Evolutionary conservation across 2,888 invertebrate species (phyloP).

Genomic region (Caenorhabditis sinica): DNA sequence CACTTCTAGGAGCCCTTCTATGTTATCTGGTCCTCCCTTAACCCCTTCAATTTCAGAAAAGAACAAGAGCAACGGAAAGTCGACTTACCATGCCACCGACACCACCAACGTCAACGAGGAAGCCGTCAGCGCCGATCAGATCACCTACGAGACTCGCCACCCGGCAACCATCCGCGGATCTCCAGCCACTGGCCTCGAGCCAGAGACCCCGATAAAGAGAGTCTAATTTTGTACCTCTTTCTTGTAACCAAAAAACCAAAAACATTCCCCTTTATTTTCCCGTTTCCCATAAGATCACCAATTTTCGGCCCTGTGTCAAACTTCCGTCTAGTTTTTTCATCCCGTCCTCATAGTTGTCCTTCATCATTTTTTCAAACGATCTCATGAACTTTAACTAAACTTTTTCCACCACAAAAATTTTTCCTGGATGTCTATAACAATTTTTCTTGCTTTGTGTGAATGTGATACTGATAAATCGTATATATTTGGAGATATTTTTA

Average conservation of each 20-base stretch:
- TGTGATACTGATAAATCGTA: conserved; percentile 38
- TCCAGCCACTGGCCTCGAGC: conserved; percentile 2
- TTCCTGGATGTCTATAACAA: background rate
- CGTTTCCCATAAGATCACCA: too few relatives aligned
- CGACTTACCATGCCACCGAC: conserved; percentile 33
- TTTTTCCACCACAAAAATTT: background rate
- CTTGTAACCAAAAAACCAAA: too few relatives aligned
- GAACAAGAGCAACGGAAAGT: background rate
- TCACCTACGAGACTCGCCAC: conserved; percentile 47
- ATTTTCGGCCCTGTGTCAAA: too few relatives aligned
- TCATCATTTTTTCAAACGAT: too few relatives aligned
- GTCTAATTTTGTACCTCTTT: background rate
- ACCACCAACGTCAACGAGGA: conserved; percentile 39
- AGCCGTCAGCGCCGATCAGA: conserved; percentile 36
- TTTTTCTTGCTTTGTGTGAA: background rate
- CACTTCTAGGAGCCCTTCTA: background rate
- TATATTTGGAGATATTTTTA: conserved; percentile 50
- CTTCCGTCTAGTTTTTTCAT: background rate
- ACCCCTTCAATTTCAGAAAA: conserved; percentile 38
- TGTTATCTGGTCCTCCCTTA: too few relatives aligned
- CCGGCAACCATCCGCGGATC: conserved; percentile 13
- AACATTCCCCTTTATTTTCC: too few relatives aligned
- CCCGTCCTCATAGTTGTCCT: background rate
- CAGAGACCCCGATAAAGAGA: conserved; percentile 17
- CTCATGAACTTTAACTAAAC: too few relatives aligned